Evolutionary conservation across 2,888 invertebrate species (phyloP), one percentile per base, ranked within the genome.

Genomic region (Julus scanicus): DNA sequence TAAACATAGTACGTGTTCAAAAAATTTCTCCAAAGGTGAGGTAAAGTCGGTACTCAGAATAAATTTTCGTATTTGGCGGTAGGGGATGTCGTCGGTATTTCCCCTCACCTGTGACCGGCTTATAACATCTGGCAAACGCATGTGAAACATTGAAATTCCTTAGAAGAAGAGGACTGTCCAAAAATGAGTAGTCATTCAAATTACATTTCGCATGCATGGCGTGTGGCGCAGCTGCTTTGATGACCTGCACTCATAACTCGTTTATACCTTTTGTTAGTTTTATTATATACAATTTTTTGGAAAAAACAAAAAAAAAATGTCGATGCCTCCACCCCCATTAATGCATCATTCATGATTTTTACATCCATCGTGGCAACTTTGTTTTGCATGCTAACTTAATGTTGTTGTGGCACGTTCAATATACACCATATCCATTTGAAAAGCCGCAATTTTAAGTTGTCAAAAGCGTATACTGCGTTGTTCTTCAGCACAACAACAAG

Each of bases 251-350:
- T 71, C 71, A 20, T 71, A 71, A 71, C 71, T 71, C 20, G 71
- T 71, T 71, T 29, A 11, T 71, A 9, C 71, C 20, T 71, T 63
- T 63, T 63, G n/a, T n/a, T 17, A 20, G 1, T n/a, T 71, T 71
- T 71, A 20, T 17, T 5, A 57, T 71, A 71, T 71, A 20, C 71
- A 71, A 20, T 71, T 71, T 71, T 71, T 48, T 11, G 11, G 48
- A 6, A 13, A 17, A 13, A 13, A 17, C 1, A 17, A 17, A 17
- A 17, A 17, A 17, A n/a, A 63, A 63, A n/a, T 63, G 71, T 20
- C 71, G 71, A 71, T 71, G 71, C n/a, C 71, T 71, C 71, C 71
- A 20, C 71, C 71, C 71, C 71, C 53, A 71, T 71, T 71, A 20
- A 71, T 71, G n/a, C 71, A 71, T 71, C 71, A 8, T 44, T 57